phyloP scores from a whole-genome alignment of 2,113 vertebrate genomes.

The Tychaedon coryphoeus region DNA sequence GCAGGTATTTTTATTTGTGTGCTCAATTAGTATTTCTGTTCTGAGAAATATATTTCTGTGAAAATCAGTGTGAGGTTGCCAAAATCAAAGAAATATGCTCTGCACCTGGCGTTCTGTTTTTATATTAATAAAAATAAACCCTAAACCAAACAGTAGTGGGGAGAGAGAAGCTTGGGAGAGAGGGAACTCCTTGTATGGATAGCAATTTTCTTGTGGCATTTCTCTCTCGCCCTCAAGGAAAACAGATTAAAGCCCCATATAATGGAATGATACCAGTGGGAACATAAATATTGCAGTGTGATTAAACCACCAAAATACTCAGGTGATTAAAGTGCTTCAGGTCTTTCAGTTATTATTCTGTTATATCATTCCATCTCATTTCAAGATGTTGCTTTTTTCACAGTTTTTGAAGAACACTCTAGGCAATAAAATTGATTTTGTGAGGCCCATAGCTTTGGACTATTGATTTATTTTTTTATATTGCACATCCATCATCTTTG shows the following conservation, averaged over 20 bases:
- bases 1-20: not conserved
- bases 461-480: constrained; percentile 36
- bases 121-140: not conserved
- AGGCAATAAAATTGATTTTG: constrained; percentile 35
- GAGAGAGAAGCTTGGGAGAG: not conserved
- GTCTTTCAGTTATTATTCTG: constrained; percentile 30
- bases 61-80: not conserved
- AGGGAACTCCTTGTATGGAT: not conserved
- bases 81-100: not conserved
- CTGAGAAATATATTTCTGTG: constrained; percentile 3
- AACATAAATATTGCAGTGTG: constrained; percentile 20
- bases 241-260: not conserved
- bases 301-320: constrained; percentile 39
- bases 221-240: not conserved
- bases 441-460: not conserved
- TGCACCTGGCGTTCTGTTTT: not conserved
- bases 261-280: not conserved
- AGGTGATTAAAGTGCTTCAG: constrained; percentile 36
- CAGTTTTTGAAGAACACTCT: not conserved
- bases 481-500: not conserved
- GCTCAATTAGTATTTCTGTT: constrained; percentile 23
- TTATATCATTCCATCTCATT: constrained; percentile 18
- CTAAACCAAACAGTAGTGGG: not conserved
- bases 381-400: not conserved
- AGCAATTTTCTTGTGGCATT: not conserved